Evolutionary conservation across 2,113 vertebrate species (phyloP).

Genomic region (Pipra filicauda): DNA sequence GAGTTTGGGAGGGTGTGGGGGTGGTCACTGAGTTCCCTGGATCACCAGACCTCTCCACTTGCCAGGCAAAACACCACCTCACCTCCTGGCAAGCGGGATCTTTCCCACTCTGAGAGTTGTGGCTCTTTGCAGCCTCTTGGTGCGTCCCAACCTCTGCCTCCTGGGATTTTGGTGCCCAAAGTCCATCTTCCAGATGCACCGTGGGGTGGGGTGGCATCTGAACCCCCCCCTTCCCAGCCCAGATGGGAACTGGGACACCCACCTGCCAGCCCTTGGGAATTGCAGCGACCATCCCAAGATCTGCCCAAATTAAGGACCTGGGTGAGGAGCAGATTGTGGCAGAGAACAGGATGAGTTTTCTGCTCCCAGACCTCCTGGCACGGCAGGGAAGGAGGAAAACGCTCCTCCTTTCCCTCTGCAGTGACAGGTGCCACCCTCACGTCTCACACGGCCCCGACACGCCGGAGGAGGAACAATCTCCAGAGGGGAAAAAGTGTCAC

Average conservation of each 20-base stretch:
- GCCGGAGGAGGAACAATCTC: neutral
- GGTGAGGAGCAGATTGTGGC: neutral
- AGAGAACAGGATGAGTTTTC: neutral
- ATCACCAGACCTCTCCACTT: neutral
- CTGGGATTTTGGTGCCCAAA: neutral
- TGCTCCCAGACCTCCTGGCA: neutral
- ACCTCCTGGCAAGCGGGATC: neutral
- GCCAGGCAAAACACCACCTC: slow-evolving; percentile 21
- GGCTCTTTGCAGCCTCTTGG: neutral
- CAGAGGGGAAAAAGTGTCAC: neutral
- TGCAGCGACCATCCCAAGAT: rapidly evolving
- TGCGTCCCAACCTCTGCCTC: neutral
- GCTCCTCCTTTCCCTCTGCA: neutral
- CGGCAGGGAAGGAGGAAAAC: neutral
- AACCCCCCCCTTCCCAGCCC: neutral
- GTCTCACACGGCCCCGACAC: neutral
- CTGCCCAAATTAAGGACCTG: neutral
- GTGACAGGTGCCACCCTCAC: neutral
- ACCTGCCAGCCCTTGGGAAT: neutral
- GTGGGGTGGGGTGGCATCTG: rapidly evolving
- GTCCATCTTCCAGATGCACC: neutral
- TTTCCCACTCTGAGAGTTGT: neutral
- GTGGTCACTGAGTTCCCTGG: neutral
- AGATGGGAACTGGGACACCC: rapidly evolving
- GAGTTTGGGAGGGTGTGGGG: neutral